phyloP scores from a whole-genome alignment of 2,888 invertebrate species.

The Serrognathus titanus region DNA sequence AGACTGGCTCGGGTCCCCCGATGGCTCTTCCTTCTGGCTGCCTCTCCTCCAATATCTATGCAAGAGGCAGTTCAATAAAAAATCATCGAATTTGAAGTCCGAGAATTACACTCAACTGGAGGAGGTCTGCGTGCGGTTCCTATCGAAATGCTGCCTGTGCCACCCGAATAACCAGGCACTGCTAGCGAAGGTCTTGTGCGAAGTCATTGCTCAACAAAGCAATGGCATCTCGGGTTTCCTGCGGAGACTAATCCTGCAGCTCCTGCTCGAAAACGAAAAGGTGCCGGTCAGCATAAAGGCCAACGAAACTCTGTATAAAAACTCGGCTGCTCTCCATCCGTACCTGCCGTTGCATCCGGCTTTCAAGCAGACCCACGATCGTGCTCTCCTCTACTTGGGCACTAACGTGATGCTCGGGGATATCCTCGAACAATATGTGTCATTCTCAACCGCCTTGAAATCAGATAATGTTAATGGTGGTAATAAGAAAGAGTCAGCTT shows the following conservation, averaged over 20 bases:
- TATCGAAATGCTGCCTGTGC: constrained; percentile 79
- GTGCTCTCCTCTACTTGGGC: constrained; percentile 70
- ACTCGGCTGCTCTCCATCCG: constrained; percentile 38
- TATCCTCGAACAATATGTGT: constrained; percentile 64
- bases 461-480: not conserved
- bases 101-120: constrained; percentile 58
- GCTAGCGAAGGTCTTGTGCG: constrained; percentile 75
- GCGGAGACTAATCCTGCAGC: constrained; percentile 78
- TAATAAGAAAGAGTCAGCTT: constrained; percentile 29
- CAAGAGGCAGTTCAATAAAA: constrained; percentile 41
- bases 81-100: constrained; percentile 37
- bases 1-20: constrained; percentile 80
- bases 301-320: constrained; percentile 46
- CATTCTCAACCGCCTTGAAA: constrained; percentile 36
- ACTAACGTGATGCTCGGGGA: constrained; percentile 72
- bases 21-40: constrained; percentile 83
- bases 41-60: constrained; percentile 75
- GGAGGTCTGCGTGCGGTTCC: constrained; percentile 75
- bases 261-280: constrained; percentile 82
- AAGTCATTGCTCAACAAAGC: constrained; percentile 65
- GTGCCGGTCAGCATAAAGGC: constrained; percentile 68
- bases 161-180: constrained; percentile 81
- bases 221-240: constrained; percentile 82
- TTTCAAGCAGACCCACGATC: constrained; percentile 69
- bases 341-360: constrained; percentile 60